These are phyloP conservation scores for Karalla daura DNA, from an alignment of 2,797 vertebrate genomes.

Conservation along the genomic window DNA sequence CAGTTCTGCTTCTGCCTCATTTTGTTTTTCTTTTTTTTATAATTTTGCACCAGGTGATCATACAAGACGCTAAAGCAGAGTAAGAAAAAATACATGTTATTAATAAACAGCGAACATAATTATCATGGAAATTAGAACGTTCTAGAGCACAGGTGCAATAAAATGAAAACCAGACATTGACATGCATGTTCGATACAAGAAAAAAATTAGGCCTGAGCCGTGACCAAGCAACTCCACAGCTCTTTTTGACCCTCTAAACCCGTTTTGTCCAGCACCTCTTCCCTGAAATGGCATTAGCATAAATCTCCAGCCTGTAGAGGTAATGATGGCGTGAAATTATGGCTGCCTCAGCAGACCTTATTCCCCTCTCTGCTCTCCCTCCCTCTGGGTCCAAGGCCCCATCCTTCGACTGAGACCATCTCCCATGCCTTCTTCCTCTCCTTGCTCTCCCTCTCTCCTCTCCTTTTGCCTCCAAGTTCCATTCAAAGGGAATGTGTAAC, in stretches of 20 bases:
- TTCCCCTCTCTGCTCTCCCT: conserved; percentile 66
- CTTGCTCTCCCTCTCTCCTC: conserved; percentile 54
- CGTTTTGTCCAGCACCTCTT: conserved; percentile 66
- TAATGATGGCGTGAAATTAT: conserved; percentile 86
- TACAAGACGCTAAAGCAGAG: not conserved
- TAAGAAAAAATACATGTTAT: not conserved
- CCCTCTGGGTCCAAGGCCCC: conserved; percentile 77
- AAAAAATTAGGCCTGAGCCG: conserved; percentile 13
- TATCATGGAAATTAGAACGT: conserved; percentile 7
- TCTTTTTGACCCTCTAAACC: conserved; percentile 65
- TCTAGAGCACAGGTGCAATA: conserved; percentile 10
- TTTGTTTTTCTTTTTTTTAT: conserved; percentile 14
- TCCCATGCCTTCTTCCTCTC: conserved; percentile 63
- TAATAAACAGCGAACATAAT: conserved; percentile 4
- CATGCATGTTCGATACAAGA: conserved; percentile 14
- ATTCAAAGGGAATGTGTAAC: conserved; percentile 88
- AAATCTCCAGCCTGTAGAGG: conserved; percentile 75
- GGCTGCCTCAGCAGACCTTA: conserved; percentile 80
- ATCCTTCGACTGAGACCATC: conserved; percentile 71
- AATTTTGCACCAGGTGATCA: not conserved
- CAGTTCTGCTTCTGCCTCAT: too few species aligned
- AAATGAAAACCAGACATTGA: conserved; percentile 36
- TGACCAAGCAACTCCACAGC: conserved; percentile 34
- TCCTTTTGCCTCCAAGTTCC: conserved; percentile 74
- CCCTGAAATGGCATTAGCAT: conserved; percentile 80